Conservation (phyloP, 2,888 invertebrate genomes). For the Siphlonurus alternatus region DNA sequence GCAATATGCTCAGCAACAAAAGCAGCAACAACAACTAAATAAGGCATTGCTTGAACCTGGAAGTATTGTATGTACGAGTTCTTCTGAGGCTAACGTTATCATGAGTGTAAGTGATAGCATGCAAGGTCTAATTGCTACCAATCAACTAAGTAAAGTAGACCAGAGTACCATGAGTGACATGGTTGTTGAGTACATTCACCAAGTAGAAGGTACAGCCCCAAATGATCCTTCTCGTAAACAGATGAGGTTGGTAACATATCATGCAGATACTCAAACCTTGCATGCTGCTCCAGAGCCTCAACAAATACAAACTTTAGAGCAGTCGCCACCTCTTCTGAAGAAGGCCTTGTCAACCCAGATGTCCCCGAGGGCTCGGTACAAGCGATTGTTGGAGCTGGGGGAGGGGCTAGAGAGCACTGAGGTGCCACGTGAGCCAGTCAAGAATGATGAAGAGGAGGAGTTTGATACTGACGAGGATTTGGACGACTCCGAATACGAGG, state of each 20-base stretch:
- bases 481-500: slow-evolving; percentile 29
- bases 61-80: slow-evolving; percentile 4
- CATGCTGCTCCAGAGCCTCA: background rate
- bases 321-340: slow-evolving; percentile 19
- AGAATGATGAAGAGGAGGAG: slow-evolving; percentile 12
- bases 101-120: slow-evolving; percentile 9
- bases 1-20: slow-evolving; percentile 40
- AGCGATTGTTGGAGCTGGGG: slow-evolving; percentile 7
- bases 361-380: slow-evolving; percentile 9
- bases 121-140: background rate
- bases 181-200: slow-evolving; percentile 20
- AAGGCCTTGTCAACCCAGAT: slow-evolving; percentile 16
- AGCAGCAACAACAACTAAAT: slow-evolving; percentile 16
- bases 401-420: slow-evolving; percentile 1
- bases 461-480: slow-evolving; percentile 15
- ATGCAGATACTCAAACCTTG: background rate
- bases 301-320: slow-evolving; percentile 10
- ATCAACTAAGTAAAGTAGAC: background rate
- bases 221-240: slow-evolving; percentile 9
- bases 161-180: slow-evolving; percentile 10
- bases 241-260: background rate
- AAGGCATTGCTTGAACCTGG: background rate
- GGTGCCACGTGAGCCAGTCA: background rate
- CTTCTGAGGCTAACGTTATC: slow-evolving; percentile 13
- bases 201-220: slow-evolving; percentile 18